Base-by-base conservation (phyloP, 2,797 vertebrate genomes). In the Rhincodon typus region DNA sequence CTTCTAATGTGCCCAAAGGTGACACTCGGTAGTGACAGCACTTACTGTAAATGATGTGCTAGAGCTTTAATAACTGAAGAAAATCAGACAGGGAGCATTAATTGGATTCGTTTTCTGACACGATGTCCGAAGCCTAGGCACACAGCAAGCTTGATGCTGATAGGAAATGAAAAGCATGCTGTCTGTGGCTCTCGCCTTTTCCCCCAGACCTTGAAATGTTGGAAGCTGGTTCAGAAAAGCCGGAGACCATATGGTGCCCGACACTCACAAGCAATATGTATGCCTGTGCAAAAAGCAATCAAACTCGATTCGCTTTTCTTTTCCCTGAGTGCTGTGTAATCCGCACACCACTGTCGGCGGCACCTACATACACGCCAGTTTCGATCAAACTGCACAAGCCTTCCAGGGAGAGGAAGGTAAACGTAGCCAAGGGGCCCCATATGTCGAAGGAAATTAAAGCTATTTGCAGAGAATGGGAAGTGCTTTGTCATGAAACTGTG, bases 381-480 rank as follows among this genome's bases (percentile, higher is more conserved):
- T 72, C 94, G 2, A 94, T 74, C 42, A 15, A 46, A 94, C 74
- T 53, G 17, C 94, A 53, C 69, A 74, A 17, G 0, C 12, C 46
- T 50, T 34, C 50, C 42, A 70, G 10, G 38, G 67, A 74, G 94
- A 77, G 94, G 70, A 95, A 95, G 70, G 67, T 46, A 95, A 93
- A 77, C 27, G 70, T 95, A 70, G 70, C 94, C 94, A 50, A 30
- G 17, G 46, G 50, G 42, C 67, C 42, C 94, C 70, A 50, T 95
- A 42, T 77, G 94, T 77, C 94, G 50, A 70, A 95, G 94, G 94
- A 95, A 77, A 95, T 95, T 46, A 95, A 95, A 70, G 94, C 53
- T 77, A 95, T 95, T 95, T 95, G 94, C 94, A 25, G 94, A 77
- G 69, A 74, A 95, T 95, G 94, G 94, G 70, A 95, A 74, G 69